These are phyloP conservation scores for Strix uralensis DNA, from an alignment of 2,113 vertebrate species.

Conservation along the genomic window DNA sequence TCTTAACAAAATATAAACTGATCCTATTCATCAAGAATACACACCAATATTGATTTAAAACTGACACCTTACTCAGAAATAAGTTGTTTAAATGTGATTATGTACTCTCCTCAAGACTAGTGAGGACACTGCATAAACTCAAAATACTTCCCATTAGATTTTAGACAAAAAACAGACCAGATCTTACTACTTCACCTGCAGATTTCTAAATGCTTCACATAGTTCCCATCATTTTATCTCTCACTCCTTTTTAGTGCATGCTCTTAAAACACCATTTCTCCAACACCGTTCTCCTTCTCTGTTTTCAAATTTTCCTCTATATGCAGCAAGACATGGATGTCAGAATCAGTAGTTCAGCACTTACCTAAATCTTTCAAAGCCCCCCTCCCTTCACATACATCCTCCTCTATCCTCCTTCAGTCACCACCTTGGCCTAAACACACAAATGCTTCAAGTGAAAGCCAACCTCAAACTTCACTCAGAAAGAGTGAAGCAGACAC, in stretches of 20 bases:
- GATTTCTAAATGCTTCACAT: neutral
- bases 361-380: neutral
- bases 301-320: neutral
- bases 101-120: fast-evolving
- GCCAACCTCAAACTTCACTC: neutral
- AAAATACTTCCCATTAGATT: neutral
- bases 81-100: neutral
- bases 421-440: neutral
- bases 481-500: neutral
- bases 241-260: neutral
- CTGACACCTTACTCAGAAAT: neutral
- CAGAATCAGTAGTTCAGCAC: neutral
- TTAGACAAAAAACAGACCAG: neutral
- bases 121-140: neutral
- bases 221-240: neutral
- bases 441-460: neutral
- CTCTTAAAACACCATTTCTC: neutral
- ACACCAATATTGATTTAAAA: neutral
- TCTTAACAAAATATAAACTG: neutral
- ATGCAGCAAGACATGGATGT: fast-evolving
- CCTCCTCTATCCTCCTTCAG: neutral
- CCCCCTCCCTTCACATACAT: neutral
- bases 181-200: neutral
- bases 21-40: neutral
- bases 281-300: neutral